Base-by-base conservation (phyloP, 1,140 invertebrate genomes). In the Heterodera schachtii region DNA sequence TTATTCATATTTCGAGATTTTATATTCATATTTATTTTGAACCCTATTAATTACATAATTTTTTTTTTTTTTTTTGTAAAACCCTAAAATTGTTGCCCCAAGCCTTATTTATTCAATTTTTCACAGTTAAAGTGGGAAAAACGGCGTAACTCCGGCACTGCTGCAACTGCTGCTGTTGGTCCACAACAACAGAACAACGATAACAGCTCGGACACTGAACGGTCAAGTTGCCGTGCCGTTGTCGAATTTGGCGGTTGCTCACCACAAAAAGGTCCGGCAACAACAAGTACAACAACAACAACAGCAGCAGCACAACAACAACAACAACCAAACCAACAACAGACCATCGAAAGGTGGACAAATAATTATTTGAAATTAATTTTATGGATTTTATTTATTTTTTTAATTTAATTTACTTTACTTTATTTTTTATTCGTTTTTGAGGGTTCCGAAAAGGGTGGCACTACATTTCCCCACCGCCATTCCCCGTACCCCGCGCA, bases 121-220 rank as follows among this genome's bases (percentile, higher is more conserved):
- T 11, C n/a, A 69, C 4, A 78, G 77, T 49, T 78, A 78, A 78
- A 78, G 77, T 78, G 77, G 77, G 77, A 78, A 69, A 78, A 78
- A 46, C 77, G 77, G 41, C 64, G 77, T 2, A 31, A 64, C 66
- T 78, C 77, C n/a, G 49, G 66, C 21, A 44, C 41, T 41, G 60
- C 41, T 11, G 70, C 21, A 64, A 9, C 6, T 6, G 16, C 19
- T 19, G 31, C 31, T 31, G 31, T 31, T 31, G 0, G 31, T 31
- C 1, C 31, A 31, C 57, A 78, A 69, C 47, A 31, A 69, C 70
- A 78, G 47, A 41, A 21, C 46, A 77, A 64, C 66, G 43, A 46
- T 47, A 64, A 41, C 49, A 78, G 46, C 21, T 43, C 31, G n/a
- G 77, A 78, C 66, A 70, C 52, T 13, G 66, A 78, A 43, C 49